These are phyloP conservation scores for Proctacanthus coquilletti DNA, from an alignment of 1,140 invertebrate genomes.

Conservation along the genomic window DNA sequence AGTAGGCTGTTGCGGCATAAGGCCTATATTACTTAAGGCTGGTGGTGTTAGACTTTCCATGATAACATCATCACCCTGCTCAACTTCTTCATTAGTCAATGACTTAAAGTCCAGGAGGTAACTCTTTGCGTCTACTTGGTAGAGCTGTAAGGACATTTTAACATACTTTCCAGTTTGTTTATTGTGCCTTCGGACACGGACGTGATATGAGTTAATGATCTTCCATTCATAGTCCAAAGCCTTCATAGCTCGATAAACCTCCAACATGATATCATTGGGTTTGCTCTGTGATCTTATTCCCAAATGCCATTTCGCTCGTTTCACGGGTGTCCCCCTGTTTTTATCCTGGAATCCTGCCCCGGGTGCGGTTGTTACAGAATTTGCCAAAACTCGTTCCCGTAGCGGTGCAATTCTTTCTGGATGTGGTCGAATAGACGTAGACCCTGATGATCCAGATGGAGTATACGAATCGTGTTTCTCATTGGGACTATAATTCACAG, in stretches of 20 bases:
- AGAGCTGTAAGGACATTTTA: constrained; percentile 96
- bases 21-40: constrained; percentile 22
- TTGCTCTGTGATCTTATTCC: constrained; percentile 97
- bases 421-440: constrained; percentile 50
- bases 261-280: constrained; percentile 98
- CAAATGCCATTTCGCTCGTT: constrained; percentile 97
- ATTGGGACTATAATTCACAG: constrained; percentile 29
- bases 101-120: constrained; percentile 97
- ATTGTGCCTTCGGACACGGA: constrained; percentile 81
- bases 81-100: constrained; percentile 60
- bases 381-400: constrained; percentile 39
- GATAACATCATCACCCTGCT: constrained; percentile 42
- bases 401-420: constrained; percentile 85
- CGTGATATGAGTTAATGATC: constrained; percentile 91
- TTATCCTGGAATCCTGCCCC: constrained; percentile 17
- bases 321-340: constrained; percentile 53
- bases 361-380: constrained; percentile 14
- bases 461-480: constrained; percentile 13
- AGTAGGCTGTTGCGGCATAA: constrained; percentile 26
- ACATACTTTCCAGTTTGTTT: constrained; percentile 65
- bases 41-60: constrained; percentile 32
- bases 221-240: constrained; percentile 97
- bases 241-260: constrained; percentile 99
- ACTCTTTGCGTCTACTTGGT: constrained; percentile 96
- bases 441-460: constrained; percentile 9